Percentiles rank a stretch among this genome's conserved stretches.
phyloP scores from a whole-genome alignment of 2,113 vertebrate genomes.

The Pluvialis apricaria region DNA sequence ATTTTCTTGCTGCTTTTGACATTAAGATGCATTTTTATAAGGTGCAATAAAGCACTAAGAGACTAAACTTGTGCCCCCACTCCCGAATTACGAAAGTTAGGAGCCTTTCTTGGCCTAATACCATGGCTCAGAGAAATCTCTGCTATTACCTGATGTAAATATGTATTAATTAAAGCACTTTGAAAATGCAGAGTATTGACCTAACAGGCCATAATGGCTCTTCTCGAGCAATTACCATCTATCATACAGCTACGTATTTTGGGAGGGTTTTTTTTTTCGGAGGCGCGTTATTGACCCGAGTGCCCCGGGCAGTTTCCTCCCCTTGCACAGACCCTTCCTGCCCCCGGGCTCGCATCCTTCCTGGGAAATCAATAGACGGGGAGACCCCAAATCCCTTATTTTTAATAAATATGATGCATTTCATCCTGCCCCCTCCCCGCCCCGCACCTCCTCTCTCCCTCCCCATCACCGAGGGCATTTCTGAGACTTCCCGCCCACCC shows the following conservation, averaged over 20 bases:
- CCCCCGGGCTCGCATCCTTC: not conserved
- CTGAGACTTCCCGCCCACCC: not conserved
- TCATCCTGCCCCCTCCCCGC: not conserved
- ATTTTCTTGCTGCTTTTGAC: not conserved
- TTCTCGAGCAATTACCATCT: constrained; percentile 49
- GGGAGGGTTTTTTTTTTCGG: not conserved
- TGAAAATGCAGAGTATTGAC: constrained; percentile 61
- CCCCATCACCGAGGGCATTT: rapidly evolving
- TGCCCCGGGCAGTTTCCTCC: not conserved
- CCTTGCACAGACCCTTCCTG: not conserved
- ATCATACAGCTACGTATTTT: constrained; percentile 7
- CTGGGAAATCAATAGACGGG: not conserved
- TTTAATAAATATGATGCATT: not conserved
- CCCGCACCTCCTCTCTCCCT: not conserved
- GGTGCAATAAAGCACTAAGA: not conserved
- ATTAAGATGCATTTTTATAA: not conserved
- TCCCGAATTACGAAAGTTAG: not conserved
- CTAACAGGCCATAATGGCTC: constrained; percentile 43
- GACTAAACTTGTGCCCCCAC: not conserved
- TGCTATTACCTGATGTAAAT: constrained; percentile 56
- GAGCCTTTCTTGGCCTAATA: not conserved
- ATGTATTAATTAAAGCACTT: constrained; percentile 71
- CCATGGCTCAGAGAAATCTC: not conserved
- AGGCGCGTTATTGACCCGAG: not conserved
- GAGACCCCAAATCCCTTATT: not conserved